These are phyloP conservation scores for Stratiomys singularior DNA, from an alignment of 2,888 invertebrate genomes.

Conservation along the genomic window DNA sequence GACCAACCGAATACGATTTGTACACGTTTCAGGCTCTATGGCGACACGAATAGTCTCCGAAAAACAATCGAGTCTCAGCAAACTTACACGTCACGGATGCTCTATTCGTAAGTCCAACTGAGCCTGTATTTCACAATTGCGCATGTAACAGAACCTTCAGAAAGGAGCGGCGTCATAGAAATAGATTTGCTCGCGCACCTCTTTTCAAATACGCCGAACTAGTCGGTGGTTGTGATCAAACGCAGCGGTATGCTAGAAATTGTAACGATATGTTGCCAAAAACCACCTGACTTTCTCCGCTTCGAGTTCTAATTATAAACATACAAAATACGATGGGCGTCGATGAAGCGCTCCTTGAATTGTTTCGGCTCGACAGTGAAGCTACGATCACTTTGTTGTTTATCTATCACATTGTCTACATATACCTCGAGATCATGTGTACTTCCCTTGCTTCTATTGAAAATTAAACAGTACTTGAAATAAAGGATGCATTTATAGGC, in stretches of 20 bases:
- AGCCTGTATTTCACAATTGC: not conserved
- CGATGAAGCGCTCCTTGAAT: not conserved
- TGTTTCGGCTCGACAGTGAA: not conserved
- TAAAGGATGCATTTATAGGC: too few relatives aligned
- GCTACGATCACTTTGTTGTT: too few relatives aligned
- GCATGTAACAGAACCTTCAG: conserved; percentile 33
- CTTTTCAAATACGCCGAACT: not conserved
- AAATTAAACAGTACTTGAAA: too few relatives aligned
- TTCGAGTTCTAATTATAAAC: conserved; percentile 6
- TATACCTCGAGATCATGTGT: too few relatives aligned
- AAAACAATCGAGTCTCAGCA: not conserved
- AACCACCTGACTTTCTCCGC: conserved; percentile 43
- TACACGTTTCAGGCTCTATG: not conserved
- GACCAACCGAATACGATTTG: not conserved
- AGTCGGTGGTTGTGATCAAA: conserved; percentile 29
- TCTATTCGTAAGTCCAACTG: not conserved
- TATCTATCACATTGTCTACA: too few relatives aligned
- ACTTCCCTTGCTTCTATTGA: too few relatives aligned
- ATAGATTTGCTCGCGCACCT: conserved; percentile 12
- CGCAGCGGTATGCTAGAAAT: conserved; percentile 20
- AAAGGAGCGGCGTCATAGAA: conserved; percentile 8
- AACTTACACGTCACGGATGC: conserved; percentile 17
- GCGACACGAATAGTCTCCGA: not conserved
- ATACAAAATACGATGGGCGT: not conserved
- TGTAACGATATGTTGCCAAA: conserved; percentile 14